Percentiles rank a stretch among this genome's conserved stretches.
Conservation (phyloP, 2,113 vertebrate species). For the Burhinus oedicnemus region DNA sequence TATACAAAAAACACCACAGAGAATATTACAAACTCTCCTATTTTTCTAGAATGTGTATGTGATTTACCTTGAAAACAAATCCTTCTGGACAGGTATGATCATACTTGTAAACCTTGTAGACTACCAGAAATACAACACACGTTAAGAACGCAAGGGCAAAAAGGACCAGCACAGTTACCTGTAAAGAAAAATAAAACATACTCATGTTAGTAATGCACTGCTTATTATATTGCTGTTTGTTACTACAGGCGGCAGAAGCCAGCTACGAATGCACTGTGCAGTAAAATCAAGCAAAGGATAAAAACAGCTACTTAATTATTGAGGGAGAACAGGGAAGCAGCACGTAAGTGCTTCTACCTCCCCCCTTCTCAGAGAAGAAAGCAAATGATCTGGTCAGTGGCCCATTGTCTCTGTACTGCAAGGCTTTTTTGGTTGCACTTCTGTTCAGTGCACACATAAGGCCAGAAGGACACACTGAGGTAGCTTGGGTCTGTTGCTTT, state of each 20-base stretch:
- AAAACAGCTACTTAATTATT: neutral
- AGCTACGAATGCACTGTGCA: neutral
- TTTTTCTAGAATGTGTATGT: neutral
- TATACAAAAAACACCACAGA: neutral
- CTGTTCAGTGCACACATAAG: neutral
- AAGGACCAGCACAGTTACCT: conserved; percentile 93
- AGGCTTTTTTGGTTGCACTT: neutral
- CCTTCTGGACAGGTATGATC: conserved; percentile 94
- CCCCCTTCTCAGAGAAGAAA: neutral
- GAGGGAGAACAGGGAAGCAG: neutral
- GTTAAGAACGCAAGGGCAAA: conserved; percentile 94
- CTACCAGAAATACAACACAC: conserved; percentile 94
- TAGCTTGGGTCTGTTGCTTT: neutral
- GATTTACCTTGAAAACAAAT: conserved; percentile 89
- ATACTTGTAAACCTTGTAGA: conserved; percentile 98
- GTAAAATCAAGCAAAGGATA: neutral
- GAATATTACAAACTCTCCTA: neutral
- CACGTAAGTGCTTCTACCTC: neutral
- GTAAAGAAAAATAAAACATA: conserved; percentile 13
- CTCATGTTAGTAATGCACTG: neutral
- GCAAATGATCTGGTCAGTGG: neutral
- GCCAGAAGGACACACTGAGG: neutral
- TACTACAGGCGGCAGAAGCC: neutral
- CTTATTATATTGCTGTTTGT: neutral
- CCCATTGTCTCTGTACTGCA: neutral